Evolutionary conservation across 1,140 invertebrate genomes (phyloP).

Genomic region (Drosophila littoralis): DNA sequence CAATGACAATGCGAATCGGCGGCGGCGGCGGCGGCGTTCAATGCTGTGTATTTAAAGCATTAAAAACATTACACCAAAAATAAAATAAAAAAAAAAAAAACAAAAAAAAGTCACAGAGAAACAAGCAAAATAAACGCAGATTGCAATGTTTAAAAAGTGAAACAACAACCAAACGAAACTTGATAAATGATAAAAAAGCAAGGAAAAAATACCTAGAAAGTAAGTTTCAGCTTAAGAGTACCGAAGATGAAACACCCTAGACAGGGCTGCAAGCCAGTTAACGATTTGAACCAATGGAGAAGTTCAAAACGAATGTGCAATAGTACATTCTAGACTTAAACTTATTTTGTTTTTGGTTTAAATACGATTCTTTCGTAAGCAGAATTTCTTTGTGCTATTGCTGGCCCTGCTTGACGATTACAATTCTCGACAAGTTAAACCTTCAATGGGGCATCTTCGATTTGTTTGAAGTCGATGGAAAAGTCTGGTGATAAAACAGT

Average conservation of each 20-base stretch:
- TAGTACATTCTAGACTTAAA: too few relatives aligned
- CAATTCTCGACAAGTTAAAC: too few relatives aligned
- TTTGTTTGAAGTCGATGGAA: too few relatives aligned
- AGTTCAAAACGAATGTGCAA: too few relatives aligned
- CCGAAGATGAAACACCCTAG: constrained; percentile 13
- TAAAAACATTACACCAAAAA: constrained; percentile 57
- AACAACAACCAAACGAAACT: constrained; percentile 36
- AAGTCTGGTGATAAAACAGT: too few relatives aligned
- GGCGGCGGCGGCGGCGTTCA: constrained; percentile 27
- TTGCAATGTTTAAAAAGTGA: constrained; percentile 45
- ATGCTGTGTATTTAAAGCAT: constrained; percentile 70
- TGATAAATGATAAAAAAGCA: constrained; percentile 40
- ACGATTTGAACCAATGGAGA: neutral
- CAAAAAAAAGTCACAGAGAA: constrained; percentile 6
- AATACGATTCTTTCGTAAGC: too few relatives aligned
- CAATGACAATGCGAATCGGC: constrained; percentile 69
- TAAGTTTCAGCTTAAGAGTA: neutral
- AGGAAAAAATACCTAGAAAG: constrained; percentile 20
- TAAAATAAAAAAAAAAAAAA: constrained; percentile 23
- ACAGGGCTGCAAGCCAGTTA: neutral
- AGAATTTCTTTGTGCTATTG: too few relatives aligned
- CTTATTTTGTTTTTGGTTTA: too few relatives aligned
- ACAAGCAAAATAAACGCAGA: constrained; percentile 28
- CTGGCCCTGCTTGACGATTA: too few relatives aligned
- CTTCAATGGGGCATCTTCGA: too few relatives aligned